Evolutionary conservation across 2,888 invertebrate genomes (phyloP).

Genomic region (Callyntrura sp.): DNA sequence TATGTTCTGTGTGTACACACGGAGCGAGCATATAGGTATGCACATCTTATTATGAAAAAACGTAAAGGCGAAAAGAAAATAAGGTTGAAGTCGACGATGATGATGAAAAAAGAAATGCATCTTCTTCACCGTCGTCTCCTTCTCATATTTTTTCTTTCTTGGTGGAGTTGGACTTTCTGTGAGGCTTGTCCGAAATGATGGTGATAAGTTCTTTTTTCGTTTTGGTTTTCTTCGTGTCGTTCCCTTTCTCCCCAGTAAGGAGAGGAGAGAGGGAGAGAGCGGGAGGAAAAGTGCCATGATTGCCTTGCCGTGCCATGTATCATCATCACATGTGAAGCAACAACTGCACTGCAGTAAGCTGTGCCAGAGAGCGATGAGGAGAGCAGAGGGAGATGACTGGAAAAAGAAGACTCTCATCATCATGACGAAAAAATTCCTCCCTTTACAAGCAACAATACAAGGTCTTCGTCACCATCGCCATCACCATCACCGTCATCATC

Average conservation of each 20-base stretch:
- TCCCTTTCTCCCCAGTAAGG: conserved; percentile 44
- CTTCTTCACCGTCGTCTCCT: conserved; percentile 45
- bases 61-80: conserved; percentile 23
- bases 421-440: conserved; percentile 64
- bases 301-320: conserved; percentile 70
- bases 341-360: conserved; percentile 66
- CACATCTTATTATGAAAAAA: conserved; percentile 13
- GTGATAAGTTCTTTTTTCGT: conserved; percentile 51
- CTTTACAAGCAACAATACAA: conserved; percentile 79
- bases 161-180: conserved; percentile 33
- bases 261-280: no score
- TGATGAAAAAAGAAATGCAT: conserved; percentile 63
- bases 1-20: conserved; percentile 4
- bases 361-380: neutral
- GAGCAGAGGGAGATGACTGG: conserved; percentile 29
- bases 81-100: neutral
- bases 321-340: conserved; percentile 63
- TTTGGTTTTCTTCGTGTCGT: conserved; percentile 50
- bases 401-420: conserved; percentile 35
- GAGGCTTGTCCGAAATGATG: conserved; percentile 38
- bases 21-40: neutral
- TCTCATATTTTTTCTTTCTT: conserved; percentile 53
- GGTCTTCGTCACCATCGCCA: conserved; percentile 79
- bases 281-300: conserved; percentile 46
- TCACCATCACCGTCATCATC: conserved; percentile 73